Conservation (phyloP, 2,797 vertebrate genomes). For the Kryptopterus vitreolus region DNA sequence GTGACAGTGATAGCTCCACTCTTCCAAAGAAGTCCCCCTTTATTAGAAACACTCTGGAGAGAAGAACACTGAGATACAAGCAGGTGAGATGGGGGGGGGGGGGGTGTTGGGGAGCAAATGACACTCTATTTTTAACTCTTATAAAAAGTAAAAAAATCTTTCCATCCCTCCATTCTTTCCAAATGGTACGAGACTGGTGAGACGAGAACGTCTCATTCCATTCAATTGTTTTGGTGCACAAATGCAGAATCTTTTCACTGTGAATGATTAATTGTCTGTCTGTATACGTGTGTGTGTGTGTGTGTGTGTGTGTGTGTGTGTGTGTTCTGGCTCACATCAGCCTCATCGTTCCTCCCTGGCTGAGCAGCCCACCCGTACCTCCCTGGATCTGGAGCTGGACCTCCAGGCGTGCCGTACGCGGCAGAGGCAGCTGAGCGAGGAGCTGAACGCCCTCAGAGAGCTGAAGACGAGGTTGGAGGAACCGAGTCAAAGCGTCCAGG, state of each 20-base stretch:
- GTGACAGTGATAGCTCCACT: constrained; percentile 98
- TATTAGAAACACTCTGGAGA: constrained; percentile 93
- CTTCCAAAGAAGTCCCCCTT: constrained; percentile 94
- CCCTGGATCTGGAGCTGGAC: constrained; percentile 99
- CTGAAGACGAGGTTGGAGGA: constrained; percentile 92
- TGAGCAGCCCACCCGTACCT: constrained; percentile 92
- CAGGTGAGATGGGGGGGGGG: no score
- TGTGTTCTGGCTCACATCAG: constrained; percentile 68
- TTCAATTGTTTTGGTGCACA: background rate
- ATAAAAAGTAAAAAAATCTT: no score
- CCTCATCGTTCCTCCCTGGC: constrained; percentile 90
- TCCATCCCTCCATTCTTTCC: no score
- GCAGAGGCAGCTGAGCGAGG: constrained; percentile 93
- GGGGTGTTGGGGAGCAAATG: no score
- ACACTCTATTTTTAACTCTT: no score
- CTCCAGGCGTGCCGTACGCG: constrained; percentile 97
- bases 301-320: constrained; percentile 9
- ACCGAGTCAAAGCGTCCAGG: constrained; percentile 65
- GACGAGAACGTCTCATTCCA: no score
- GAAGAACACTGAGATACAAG: constrained; percentile 91
- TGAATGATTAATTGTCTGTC: no score
- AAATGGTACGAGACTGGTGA: no score
- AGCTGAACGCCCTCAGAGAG: constrained; percentile 86
- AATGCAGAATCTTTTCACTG: background rate
- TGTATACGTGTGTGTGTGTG: background rate